Conservation (phyloP, 2,797 vertebrate genomes). For the Argentina silus region DNA sequence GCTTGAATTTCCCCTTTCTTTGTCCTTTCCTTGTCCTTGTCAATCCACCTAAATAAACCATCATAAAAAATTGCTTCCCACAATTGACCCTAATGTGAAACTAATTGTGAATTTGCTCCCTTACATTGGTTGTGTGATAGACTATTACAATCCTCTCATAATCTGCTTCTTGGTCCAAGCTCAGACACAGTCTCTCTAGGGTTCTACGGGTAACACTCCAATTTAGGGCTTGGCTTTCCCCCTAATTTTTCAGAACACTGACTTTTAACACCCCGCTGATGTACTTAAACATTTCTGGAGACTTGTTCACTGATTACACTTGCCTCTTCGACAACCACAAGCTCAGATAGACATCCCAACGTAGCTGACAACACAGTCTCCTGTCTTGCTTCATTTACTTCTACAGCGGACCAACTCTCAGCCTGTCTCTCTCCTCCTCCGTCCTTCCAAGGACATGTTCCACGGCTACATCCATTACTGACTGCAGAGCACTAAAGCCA, state of each 20-base stretch:
- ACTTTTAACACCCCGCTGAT: conserved; percentile 29
- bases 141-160: too few species aligned
- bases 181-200: too few species aligned
- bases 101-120: too few species aligned
- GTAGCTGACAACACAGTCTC: conserved; percentile 33
- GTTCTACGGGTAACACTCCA: background rate
- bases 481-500: too few species aligned
- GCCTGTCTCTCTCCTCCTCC: conserved; percentile 11
- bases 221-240: conserved; percentile 8
- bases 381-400: conserved; percentile 45
- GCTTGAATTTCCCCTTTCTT: too few species aligned
- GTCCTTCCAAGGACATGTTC: conserved; percentile 28
- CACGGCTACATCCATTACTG: background rate
- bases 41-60: too few species aligned
- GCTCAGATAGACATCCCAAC: conserved; percentile 33
- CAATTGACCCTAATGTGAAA: too few species aligned
- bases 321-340: conserved; percentile 29
- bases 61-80: too few species aligned
- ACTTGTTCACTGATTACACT: conserved; percentile 28
- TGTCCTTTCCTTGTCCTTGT: too few species aligned
- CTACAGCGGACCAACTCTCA: conserved; percentile 9
- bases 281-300: conserved; percentile 32
- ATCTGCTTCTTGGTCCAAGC: too few species aligned
- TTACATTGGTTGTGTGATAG: too few species aligned
- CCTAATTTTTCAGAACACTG: conserved; percentile 33